A percentile compares a stretch with the other conserved stretches of the same genome.
Conservation (phyloP, 1,140 invertebrate species). For the Solenopsis invicta region DNA sequence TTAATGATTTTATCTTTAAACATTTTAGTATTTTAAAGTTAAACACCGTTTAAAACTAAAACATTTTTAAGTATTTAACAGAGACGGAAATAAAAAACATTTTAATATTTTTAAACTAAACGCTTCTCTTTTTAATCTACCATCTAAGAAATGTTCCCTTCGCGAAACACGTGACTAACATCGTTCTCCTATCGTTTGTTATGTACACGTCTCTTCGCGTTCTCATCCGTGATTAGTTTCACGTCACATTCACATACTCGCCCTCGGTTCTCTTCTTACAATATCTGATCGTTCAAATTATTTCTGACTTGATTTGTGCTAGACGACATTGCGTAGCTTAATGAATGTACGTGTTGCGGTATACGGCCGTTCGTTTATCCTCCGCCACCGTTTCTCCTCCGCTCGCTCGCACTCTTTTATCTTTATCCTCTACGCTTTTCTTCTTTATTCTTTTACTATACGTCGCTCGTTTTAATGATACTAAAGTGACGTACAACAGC, state of each 20-base stretch:
- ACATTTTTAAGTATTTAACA: too few species aligned
- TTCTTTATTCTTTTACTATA: conserved; percentile 27
- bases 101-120: too few species aligned
- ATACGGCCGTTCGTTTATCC: conserved; percentile 68
- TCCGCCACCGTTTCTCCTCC: not conserved
- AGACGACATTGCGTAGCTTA: conserved; percentile 84
- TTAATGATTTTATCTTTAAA: too few species aligned
- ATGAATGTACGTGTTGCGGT: conserved; percentile 77
- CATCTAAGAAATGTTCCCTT: conserved; percentile 70
- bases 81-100: too few species aligned
- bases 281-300: conserved; percentile 25
- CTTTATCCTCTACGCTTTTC: conserved; percentile 48
- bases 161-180: conserved; percentile 25
- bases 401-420: conserved; percentile 27
- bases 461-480: conserved; percentile 64
- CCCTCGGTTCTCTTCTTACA: conserved; percentile 36
- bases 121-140: not conserved
- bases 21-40: too few species aligned
- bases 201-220: conserved; percentile 73
- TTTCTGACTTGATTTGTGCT: conserved; percentile 82
- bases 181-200: conserved; percentile 68
- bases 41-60: too few species aligned
- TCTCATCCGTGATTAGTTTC: conserved; percentile 14
- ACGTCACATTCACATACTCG: conserved; percentile 52
- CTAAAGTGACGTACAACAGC: conserved; percentile 53